These are phyloP conservation scores for Phoxinus phoxinus DNA, from an alignment of 2,113 vertebrate genomes.

Conservation along the genomic window DNA sequence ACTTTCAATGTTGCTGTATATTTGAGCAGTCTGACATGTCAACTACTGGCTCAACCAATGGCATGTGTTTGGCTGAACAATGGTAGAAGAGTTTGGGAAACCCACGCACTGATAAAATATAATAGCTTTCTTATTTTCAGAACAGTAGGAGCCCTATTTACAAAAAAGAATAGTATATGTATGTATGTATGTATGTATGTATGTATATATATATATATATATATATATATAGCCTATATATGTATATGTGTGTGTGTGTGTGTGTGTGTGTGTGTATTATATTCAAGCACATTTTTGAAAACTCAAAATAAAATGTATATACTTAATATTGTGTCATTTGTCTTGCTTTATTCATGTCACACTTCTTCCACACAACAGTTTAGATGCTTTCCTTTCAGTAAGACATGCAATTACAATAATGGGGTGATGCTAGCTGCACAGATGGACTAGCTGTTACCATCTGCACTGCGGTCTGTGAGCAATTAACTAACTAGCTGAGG, in stretches of 20 bases:
- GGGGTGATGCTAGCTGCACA: conserved; percentile 17
- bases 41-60: background rate
- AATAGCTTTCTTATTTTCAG: background rate
- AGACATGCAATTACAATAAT: conserved; percentile 24
- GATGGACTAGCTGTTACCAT: conserved; percentile 31
- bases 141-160: background rate
- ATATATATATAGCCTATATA: no score
- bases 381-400: conserved; percentile 8
- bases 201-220: no score
- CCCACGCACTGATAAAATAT: background rate
- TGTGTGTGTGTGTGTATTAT: no score
- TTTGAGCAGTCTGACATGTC: background rate
- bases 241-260: no score
- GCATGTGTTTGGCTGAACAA: background rate
- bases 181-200: no score
- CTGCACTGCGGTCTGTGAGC: conserved; percentile 4
- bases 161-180: background rate
- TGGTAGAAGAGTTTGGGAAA: background rate
- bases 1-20: background rate
- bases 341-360: background rate
- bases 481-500: conserved; percentile 37
- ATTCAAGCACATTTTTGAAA: background rate
- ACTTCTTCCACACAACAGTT: background rate
- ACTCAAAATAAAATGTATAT: background rate
- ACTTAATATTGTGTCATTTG: background rate